phyloP scores from a whole-genome alignment of 2,888 invertebrate genomes.

The Anodontia alba region DNA sequence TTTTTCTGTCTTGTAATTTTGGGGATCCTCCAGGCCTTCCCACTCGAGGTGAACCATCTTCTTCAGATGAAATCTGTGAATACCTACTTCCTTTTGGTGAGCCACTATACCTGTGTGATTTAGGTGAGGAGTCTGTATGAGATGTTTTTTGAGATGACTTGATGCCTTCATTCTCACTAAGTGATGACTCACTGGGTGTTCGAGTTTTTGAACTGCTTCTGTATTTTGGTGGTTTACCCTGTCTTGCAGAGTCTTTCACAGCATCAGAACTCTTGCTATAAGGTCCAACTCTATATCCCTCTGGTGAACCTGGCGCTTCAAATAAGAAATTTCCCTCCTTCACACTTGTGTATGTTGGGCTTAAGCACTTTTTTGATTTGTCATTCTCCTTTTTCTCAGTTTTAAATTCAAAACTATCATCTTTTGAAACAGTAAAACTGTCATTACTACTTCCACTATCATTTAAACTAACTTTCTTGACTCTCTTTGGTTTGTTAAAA shows the following conservation, averaged over 20 bases:
- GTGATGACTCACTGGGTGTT: conserved; percentile 77
- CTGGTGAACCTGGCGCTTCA: conserved; percentile 23
- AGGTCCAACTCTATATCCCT: not conserved
- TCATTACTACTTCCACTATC: conserved; percentile 25
- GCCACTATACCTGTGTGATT: conserved; percentile 54
- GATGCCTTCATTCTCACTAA: conserved; percentile 69
- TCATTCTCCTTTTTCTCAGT: conserved; percentile 5
- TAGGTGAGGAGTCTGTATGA: conserved; percentile 55
- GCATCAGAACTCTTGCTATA: not conserved
- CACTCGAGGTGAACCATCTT: conserved; percentile 62
- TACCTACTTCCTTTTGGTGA: conserved; percentile 61
- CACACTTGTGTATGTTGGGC: conserved; percentile 33
- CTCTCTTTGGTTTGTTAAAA: conserved; percentile 30
- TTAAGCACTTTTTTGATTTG: conserved; percentile 9
- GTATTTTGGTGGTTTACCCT: conserved; percentile 73
- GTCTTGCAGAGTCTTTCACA: conserved; percentile 33
- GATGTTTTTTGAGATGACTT: conserved; percentile 42
- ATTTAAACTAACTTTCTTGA: conserved; percentile 30
- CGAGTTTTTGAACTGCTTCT: conserved; percentile 67
- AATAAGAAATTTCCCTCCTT: conserved; percentile 22
- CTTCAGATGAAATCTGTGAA: conserved; percentile 36
- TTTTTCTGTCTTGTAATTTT: conserved; percentile 32
- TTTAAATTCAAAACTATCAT: conserved; percentile 22
- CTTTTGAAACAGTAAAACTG: conserved; percentile 25
- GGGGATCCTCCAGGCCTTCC: conserved; percentile 55